Base-by-base conservation (phyloP, 2,113 vertebrate genomes). In the Burhinus bistriatus region DNA sequence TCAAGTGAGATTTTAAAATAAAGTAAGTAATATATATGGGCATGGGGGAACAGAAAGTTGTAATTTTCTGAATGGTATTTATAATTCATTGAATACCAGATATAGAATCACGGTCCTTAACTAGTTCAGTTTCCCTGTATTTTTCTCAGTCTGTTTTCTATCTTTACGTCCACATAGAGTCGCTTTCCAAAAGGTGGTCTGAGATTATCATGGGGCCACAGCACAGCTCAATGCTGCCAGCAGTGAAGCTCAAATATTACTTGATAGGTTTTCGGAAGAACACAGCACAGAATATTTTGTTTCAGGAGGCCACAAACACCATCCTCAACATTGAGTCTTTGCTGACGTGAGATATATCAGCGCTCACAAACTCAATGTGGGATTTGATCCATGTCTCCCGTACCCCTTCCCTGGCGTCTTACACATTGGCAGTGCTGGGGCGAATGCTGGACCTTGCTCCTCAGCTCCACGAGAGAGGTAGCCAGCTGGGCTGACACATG, bases 1-100 rank as follows among this genome's bases (percentile, higher is more conserved):
- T 94, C 47, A 77, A 71, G 68, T 55, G 51, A 44, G 79, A 44
- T 94, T 90, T 93, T 94, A 55, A 93, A 93, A 73, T 73, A 25
- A 75, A 77, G 12, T 47, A 47, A 86, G 22, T 68, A 14, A 64
- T 79, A 51, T 51, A 52, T 88, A n/a, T 44, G 19, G 34, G 12
- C 45, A 26, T 23, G 12, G 34, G 19, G 29, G 23, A 89, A 23
- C 52, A 15, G 69, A 69, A 93, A 82, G 58, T 40, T 55, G 16
- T 72, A 29, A 55, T 84, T 87, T 96, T 85, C 73, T 85, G 70
- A 87, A 70, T 38, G 20, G 6, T 51, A 54, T 70, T 90, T 89
- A 5, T 78, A 58, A 62, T 62, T 91, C 14, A 25, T 23, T 55
- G 38, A 64, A 54, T 87, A 59, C 7, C 61, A 64, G 51, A 58